phyloP scores from a whole-genome alignment of 2,113 vertebrate genomes.

The Varanus komodoensis region DNA sequence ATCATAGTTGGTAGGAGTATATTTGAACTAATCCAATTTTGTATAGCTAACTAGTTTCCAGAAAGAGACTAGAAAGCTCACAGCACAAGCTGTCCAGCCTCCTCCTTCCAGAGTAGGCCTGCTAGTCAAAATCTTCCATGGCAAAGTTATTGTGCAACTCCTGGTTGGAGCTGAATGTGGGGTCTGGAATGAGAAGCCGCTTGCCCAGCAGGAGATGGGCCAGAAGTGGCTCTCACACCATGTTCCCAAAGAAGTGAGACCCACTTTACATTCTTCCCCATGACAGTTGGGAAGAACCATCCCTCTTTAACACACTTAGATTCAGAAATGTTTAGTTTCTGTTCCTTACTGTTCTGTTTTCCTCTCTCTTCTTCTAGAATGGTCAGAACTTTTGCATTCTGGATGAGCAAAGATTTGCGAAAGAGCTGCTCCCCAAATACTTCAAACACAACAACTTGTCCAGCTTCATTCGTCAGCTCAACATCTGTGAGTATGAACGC shows the following conservation, averaged over 20 bases:
- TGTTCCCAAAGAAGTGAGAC: neutral
- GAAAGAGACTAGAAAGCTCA: too few relatives aligned
- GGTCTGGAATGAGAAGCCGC: too few relatives aligned
- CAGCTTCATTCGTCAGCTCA: conserved; percentile 80
- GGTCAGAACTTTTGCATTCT: conserved; percentile 77
- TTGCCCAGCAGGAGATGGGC: too few relatives aligned
- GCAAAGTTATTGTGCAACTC: too few relatives aligned
- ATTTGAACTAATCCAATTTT: too few relatives aligned
- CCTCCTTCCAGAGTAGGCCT: too few relatives aligned
- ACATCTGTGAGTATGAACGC: conserved; percentile 75
- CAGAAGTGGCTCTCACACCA: neutral
- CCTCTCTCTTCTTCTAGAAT: conserved; percentile 65
- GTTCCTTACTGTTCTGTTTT: conserved; percentile 19
- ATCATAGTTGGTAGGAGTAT: too few relatives aligned
- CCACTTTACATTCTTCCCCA: neutral
- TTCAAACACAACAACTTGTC: conserved; percentile 81
- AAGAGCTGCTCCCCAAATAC: conserved; percentile 79
- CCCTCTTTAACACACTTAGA: neutral
- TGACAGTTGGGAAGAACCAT: neutral
- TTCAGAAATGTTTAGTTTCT: neutral
- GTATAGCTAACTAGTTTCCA: too few relatives aligned
- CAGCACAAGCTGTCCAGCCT: too few relatives aligned
- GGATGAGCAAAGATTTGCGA: conserved; percentile 77
- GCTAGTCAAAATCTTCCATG: too few relatives aligned
- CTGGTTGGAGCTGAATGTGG: too few relatives aligned